Percentiles rank a stretch among this genome's conserved stretches.
Evolutionary conservation across 1,140 invertebrate genomes (phyloP).

Genomic region (Stegodyphus mimosarum): DNA sequence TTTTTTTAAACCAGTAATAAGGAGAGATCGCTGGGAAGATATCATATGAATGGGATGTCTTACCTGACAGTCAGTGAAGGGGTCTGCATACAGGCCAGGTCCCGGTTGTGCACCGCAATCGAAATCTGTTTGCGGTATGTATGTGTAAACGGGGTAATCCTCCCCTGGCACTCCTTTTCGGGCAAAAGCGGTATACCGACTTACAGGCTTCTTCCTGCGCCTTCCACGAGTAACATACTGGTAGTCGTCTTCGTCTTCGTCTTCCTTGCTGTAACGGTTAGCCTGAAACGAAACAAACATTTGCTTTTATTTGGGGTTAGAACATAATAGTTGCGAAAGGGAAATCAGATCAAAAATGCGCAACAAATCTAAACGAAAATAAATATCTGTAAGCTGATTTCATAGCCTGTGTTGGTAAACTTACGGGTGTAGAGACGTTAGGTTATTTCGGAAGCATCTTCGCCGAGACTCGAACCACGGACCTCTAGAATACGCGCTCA

Average conservation of each 20-base stretch:
- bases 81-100: constrained; percentile 88
- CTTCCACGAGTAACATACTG: background rate
- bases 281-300: constrained; percentile 2
- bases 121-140: constrained; percentile 80
- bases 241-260: constrained; percentile 44
- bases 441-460: no score
- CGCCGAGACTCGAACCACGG: no score
- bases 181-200: constrained; percentile 53
- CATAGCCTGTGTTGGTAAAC: background rate
- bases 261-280: constrained; percentile 24
- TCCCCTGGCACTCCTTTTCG: constrained; percentile 67
- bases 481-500: no score
- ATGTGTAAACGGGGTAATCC: constrained; percentile 68
- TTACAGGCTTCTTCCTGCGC: constrained; percentile 12
- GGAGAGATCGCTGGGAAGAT: background rate
- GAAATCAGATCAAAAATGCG: no score
- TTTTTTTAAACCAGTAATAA: background rate
- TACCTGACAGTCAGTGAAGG: constrained; percentile 92
- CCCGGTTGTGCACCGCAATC: constrained; percentile 89
- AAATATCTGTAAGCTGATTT: no score
- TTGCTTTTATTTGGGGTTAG: background rate
- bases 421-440: no score
- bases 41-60: background rate
- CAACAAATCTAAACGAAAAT: no score
- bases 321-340: no score